These are phyloP conservation scores for Amniataba percoides DNA, from an alignment of 2,797 vertebrate species.

Conservation along the genomic window DNA sequence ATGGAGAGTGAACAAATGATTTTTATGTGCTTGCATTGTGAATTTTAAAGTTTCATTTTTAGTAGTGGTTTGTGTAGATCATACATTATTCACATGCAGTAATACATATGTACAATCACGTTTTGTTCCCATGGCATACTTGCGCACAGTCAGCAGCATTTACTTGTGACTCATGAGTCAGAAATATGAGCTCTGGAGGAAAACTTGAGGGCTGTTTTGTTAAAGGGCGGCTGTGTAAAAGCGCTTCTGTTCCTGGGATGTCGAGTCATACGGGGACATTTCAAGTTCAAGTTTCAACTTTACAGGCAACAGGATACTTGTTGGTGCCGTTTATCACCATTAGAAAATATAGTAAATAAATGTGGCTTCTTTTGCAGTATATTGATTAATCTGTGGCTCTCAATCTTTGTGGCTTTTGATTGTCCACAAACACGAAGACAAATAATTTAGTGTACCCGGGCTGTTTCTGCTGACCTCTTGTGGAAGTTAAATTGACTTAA, in stretches of 20 bases:
- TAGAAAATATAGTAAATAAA: slow-evolving; percentile 19
- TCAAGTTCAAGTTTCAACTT: slow-evolving; percentile 9
- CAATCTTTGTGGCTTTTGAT: not conserved
- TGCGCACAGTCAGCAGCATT: slow-evolving; percentile 33
- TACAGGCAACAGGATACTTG: not conserved
- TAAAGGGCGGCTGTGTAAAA: slow-evolving; percentile 46
- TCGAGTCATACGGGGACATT: not conserved
- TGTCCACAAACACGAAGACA: slow-evolving; percentile 26
- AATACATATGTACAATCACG: slow-evolving; percentile 3
- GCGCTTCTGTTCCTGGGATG: slow-evolving; percentile 8
- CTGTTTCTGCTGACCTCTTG: slow-evolving; percentile 64
- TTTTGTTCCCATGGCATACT: slow-evolving; percentile 10
- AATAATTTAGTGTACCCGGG: slow-evolving; percentile 15
- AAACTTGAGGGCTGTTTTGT: slow-evolving; percentile 32
- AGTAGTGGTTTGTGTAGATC: not conserved
- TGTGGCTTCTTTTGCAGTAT: not conserved
- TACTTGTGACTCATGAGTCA: slow-evolving; percentile 34
- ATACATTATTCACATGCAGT: not conserved
- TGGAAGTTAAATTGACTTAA: slow-evolving; percentile 36
- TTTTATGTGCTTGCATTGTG: not conserved
- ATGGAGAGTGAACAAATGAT: not conserved
- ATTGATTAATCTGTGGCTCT: not conserved
- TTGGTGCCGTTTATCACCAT: not conserved
- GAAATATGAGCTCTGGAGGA: slow-evolving; percentile 39
- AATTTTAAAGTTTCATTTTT: not conserved